A percentile compares a stretch with the other conserved stretches of the same genome.
Evolutionary conservation across 2,797 vertebrate genomes (phyloP).

Genomic region (Phrynocephalus vlangalii): DNA sequence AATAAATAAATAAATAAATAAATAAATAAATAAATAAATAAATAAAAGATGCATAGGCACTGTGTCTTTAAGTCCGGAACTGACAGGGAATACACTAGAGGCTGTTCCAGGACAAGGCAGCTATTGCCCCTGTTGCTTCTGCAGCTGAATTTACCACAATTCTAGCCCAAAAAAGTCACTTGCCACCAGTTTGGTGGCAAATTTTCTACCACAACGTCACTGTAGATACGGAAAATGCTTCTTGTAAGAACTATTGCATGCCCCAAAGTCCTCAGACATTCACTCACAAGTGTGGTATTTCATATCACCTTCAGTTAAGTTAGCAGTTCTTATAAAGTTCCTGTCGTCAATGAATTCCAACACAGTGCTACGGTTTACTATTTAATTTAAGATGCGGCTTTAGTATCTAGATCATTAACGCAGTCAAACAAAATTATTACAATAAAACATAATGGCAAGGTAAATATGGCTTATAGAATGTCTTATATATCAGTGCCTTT

Average conservation of each 20-base stretch:
- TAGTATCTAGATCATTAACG: neutral
- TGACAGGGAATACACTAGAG: too few relatives aligned
- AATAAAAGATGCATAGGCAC: neutral
- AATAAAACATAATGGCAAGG: slow-evolving; percentile 60
- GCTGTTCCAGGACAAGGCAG: too few relatives aligned
- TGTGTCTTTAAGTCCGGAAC: too few relatives aligned
- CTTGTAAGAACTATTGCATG: neutral
- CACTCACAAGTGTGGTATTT: neutral
- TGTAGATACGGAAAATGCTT: neutral
- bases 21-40: too few relatives aligned
- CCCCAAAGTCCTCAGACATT: neutral
- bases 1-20: too few relatives aligned
- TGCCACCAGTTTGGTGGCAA: too few relatives aligned
- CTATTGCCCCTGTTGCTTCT: too few relatives aligned
- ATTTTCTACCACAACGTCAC: too few relatives aligned
- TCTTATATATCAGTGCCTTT: slow-evolving; percentile 40
- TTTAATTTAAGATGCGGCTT: slow-evolving; percentile 38
- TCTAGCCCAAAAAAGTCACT: too few relatives aligned
- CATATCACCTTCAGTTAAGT: neutral
- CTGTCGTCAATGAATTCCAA: neutral
- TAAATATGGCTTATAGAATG: slow-evolving; percentile 60
- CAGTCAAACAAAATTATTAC: slow-evolving; percentile 48
- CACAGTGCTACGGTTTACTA: slow-evolving; percentile 41
- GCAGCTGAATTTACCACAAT: too few relatives aligned
- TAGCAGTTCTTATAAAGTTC: neutral